phyloP scores from a whole-genome alignment of 2,888 invertebrate genomes.

The Agelastica alni region DNA sequence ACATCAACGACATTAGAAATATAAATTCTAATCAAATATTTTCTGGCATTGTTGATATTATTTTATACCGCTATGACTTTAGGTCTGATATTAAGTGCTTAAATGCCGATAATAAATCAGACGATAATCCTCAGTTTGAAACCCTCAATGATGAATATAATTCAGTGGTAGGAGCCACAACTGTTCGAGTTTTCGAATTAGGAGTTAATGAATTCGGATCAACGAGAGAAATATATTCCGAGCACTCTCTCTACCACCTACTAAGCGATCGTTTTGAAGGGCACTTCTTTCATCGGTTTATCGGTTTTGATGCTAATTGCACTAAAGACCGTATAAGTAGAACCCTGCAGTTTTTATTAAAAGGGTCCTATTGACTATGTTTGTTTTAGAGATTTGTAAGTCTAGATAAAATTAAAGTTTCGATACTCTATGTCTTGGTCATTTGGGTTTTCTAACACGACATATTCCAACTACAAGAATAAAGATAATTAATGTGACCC shows the following conservation, averaged over 20 bases:
- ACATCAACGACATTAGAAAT: too few relatives aligned
- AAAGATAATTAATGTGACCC: too few relatives aligned
- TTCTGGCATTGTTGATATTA: too few relatives aligned
- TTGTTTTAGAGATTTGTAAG: too few relatives aligned
- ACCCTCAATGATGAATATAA: conserved; percentile 12
- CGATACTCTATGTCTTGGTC: too few relatives aligned
- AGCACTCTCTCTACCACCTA: conserved; percentile 9
- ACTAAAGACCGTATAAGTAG: not conserved
- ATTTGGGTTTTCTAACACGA: too few relatives aligned
- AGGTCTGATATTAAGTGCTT: conserved; percentile 49
- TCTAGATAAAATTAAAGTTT: too few relatives aligned
- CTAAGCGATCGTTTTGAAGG: conserved; percentile 11
- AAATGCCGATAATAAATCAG: conserved; percentile 52
- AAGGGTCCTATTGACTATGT: too few relatives aligned
- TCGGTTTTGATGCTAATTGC: conserved; percentile 9
- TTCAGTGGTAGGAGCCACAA: conserved; percentile 12
- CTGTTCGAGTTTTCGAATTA: conserved; percentile 26
- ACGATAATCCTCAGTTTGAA: conserved; percentile 44
- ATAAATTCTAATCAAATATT: too few relatives aligned
- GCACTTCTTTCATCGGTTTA: conserved; percentile 8
- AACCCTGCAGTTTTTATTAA: not conserved
- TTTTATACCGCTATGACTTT: too few relatives aligned
- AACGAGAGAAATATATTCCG: conserved; percentile 5
- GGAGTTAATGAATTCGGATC: conserved; percentile 19
- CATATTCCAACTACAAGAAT: too few relatives aligned